Evolutionary conservation across 2,797 vertebrate species (phyloP).

Genomic region (Acanthis flammea): DNA sequence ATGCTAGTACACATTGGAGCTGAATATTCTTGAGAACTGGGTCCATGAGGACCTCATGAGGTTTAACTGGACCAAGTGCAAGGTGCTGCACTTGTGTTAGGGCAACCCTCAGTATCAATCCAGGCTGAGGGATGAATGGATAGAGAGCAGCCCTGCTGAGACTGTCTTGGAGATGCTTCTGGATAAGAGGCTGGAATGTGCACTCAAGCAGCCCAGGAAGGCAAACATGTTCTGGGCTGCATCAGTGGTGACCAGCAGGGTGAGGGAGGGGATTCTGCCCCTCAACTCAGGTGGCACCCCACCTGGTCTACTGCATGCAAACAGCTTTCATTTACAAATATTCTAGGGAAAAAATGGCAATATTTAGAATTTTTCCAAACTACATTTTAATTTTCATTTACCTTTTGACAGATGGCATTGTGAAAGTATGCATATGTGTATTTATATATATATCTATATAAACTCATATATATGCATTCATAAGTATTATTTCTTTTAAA

Average conservation of each 20-base stretch:
- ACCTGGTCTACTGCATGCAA: too few relatives aligned
- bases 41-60: neutral
- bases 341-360: neutral
- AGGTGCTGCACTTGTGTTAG: neutral
- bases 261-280: neutral
- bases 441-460: accelerated
- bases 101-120: neutral
- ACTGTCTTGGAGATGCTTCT: neutral
- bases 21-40: accelerated
- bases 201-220: neutral
- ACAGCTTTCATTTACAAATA: neutral
- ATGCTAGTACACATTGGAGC: neutral
- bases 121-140: neutral
- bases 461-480: neutral
- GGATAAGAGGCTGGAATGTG: neutral
- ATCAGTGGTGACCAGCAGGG: neutral
- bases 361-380: neutral
- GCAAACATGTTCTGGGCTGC: neutral
- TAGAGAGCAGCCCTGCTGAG: neutral
- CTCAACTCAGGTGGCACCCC: neutral
- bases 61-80: neutral
- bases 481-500: neutral
- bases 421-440: neutral
- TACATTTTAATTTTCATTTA: neutral
- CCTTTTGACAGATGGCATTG: neutral